A percentile compares a stretch with the other conserved stretches of the same genome.
phyloP scores from a whole-genome alignment of 2,113 vertebrate genomes.

The Sus scrofa region T2T-Sscrofa CM000812.6:83088501-83089000 shows the following conservation, averaged over 20 bases:
- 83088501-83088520: background rate
- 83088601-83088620: background rate
- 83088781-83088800: background rate
- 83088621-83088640: no score
- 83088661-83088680: background rate
- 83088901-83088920: background rate
- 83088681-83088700: background rate
- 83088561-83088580: background rate
- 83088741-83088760: background rate
- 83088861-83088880: background rate
- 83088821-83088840: background rate
- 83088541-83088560: slow-evolving; percentile 7
- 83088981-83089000: background rate
- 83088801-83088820: background rate
- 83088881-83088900: background rate
- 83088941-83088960: background rate
- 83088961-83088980: background rate
- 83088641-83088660: background rate
- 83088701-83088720: background rate
- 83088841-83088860: background rate
- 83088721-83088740: background rate
- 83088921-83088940: background rate
- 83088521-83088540: background rate
- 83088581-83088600: background rate
- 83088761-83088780: background rate